Base-by-base conservation (phyloP, 2,888 invertebrate species). In the Amorpha juglandis region DNA sequence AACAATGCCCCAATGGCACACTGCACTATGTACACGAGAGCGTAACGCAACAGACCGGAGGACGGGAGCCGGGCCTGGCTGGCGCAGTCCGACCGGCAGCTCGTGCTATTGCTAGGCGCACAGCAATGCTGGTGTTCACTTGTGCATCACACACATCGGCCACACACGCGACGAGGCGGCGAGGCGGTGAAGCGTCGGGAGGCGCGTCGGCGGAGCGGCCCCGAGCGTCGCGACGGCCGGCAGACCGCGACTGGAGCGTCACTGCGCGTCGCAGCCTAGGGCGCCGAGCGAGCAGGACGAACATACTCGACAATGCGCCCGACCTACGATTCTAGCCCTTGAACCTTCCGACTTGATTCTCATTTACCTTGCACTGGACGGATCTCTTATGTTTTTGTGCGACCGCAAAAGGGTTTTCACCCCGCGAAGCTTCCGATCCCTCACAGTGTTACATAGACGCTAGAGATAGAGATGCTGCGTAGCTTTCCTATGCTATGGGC, bases 201-300 rank as follows among this genome's bases (percentile, higher is more conserved):
- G 78, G 74, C 76, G 88, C 90, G 73, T 69, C 74, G 86, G 84
- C 90, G 82, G 80, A 84, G 86, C 89, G 87, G 88, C 90, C 89
- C 89, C 91, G 83, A 90, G 89, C 91, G 91, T 92, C 92, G 92
- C 92, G 90, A 89, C 91, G 92, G 92, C 92, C 92, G 92, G 89
- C 92, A 86, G 88, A 92, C 91, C 91, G 92, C 92, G 93, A 93
- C 92, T 93, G 92, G 90, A 88, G 89, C 91, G 89, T 83, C 87
- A 85, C 84, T 85, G 89, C 88, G 89, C 91, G 89, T 84, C 88
- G 89, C 91, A 88, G 87, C 88, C 90, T 89, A 87, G 88, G 86
- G 89, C 90, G 87, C 81, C 86, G 91, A 80, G 89, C 81, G 93
- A 92, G 91, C 90, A 85, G 88, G 92, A 92, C 92, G 84, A 85